Base-by-base conservation (phyloP, 1,140 invertebrate genomes). In the Dolichoris vasculosae region DNA sequence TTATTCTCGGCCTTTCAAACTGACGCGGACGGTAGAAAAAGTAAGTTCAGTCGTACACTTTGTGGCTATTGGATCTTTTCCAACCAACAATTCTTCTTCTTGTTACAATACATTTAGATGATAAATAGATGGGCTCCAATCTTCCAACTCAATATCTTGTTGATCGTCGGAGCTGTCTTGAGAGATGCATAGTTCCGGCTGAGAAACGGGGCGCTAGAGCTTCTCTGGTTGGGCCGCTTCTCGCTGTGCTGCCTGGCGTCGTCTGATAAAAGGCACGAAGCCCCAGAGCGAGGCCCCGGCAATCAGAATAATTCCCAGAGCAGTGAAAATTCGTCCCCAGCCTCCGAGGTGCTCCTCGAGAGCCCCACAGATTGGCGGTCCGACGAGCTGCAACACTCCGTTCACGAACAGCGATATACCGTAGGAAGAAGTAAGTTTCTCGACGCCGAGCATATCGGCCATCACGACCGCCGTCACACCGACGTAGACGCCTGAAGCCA, bases 341-440 rank as follows among this genome's bases (percentile, higher is more conserved):
- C 95, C 95, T 0, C 94, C 90, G 2, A 96, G 94, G 23, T 93
- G 92, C 83, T 96, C 95, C 85, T 94, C 96, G 92, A 96, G 94
- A 2, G 95, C 79, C 1, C 96, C 96, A 89, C 96, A 97, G 48
- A 97, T 93, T 0, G 97, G 97, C 0, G 97, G 97, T 0, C 97
- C 97, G 9, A 96, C 91, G 32, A 98, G 90, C 90, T 97, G 97
- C 32, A 97, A 90, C 55, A 97, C 94, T 1, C 97, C 97, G 89
- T 97, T 97, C 11, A 97, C 95, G 88, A 97, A 97, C 8, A 98
- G 92, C 84, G 96, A 97, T 43, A 98, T 97, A 9, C 97, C 97
- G 88, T 97, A 97, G 0, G 97, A 97, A 0, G 96, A 97, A 80
- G 96, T 97, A 4, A 98, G 90, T n/a, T 96, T 94, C 87, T 98